These are phyloP conservation scores for Pardosa pseudoannulata DNA, from an alignment of 2,888 invertebrate species.

Conservation along the genomic window DNA sequence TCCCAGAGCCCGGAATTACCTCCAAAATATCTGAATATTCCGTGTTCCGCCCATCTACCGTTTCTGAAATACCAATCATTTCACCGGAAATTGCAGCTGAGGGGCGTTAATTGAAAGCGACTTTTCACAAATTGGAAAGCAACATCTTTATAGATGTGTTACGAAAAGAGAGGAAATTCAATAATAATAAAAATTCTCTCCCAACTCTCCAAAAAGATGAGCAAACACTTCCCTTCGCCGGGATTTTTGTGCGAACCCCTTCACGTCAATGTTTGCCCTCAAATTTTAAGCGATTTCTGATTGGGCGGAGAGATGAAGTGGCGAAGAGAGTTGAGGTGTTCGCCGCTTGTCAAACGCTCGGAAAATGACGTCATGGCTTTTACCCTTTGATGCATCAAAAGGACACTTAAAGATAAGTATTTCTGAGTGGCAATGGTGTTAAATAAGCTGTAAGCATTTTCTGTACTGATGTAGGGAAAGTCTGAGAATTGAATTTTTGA, in stretches of 20 bases:
- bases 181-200: conserved; percentile 1
- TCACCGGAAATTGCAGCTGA: background rate
- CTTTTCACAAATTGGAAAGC: conserved; percentile 7
- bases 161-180: background rate
- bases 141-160: background rate
- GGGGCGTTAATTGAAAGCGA: background rate
- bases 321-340: background rate
- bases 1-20: background rate
- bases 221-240: background rate
- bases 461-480: background rate
- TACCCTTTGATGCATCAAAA: conserved; percentile 1
- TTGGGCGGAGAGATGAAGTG: conserved; percentile 5
- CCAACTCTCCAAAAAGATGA: conserved; percentile 1
- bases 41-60: background rate
- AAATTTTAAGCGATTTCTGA: conserved; percentile 12
- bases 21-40: conserved; percentile 1
- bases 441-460: background rate
- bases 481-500: background rate
- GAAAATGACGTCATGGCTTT: conserved; percentile 1
- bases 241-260: background rate
- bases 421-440: conserved; percentile 14
- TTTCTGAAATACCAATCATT: background rate
- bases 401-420: background rate
- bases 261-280: background rate
- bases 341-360: background rate